Conservation (phyloP, 2,888 invertebrate species). For the Limnephilus lunatus region DNA sequence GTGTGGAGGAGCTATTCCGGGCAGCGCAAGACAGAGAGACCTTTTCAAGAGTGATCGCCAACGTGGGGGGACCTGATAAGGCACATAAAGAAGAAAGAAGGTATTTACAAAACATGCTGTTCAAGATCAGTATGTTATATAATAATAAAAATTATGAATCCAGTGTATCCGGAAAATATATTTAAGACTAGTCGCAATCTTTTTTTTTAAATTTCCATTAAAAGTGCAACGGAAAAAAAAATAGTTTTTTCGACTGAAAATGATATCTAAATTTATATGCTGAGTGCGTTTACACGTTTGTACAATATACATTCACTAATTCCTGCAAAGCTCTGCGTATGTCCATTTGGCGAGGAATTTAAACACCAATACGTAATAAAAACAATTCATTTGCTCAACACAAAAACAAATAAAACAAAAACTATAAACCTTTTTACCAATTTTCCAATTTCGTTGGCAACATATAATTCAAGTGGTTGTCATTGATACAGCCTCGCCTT, state of each 20-base stretch:
- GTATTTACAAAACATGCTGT: no score
- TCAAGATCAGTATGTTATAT: no score
- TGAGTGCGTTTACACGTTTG: background rate
- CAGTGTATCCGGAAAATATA: no score
- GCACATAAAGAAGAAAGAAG: no score
- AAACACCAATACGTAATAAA: background rate
- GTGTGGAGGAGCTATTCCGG: no score
- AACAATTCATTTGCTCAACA: background rate
- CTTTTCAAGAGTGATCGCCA: no score
- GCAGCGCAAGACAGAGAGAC: no score
- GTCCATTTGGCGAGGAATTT: background rate
- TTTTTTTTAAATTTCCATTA: background rate
- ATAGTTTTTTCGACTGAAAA: background rate
- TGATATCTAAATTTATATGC: background rate
- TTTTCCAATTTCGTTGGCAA: background rate
- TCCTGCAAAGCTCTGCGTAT: constrained; percentile 13
- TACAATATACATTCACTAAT: constrained; percentile 34
- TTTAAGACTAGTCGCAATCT: no score
- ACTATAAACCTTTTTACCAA: background rate
- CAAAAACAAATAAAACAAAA: background rate
- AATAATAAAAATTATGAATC: no score
- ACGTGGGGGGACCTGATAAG: no score
- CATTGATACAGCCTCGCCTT: constrained; percentile 17
- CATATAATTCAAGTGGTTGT: background rate
- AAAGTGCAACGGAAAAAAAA: background rate